Evolutionary conservation across 2,113 vertebrate species (phyloP), one percentile per base, ranked within the genome.

Genomic region (Ariopsis seemanni): DNA sequence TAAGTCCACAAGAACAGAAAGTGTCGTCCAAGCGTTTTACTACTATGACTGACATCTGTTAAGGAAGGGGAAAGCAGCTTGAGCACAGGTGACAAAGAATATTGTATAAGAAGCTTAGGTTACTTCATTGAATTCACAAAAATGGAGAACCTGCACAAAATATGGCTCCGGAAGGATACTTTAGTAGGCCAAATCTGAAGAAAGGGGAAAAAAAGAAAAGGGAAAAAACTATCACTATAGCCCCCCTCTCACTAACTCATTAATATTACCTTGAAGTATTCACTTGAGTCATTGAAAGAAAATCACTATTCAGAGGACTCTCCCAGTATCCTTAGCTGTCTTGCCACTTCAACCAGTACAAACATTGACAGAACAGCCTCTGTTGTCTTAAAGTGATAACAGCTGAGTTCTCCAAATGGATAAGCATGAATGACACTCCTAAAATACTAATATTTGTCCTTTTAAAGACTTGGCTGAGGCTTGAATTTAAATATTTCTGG

Each of bases 341-440:
- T 3, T 80, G 48, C 83, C 65, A 57, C 85, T 89, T 88, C 62
- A 84, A 55, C 80, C 77, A 83, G 57, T 55, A 84, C 84, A 90
- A 90, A 90, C 87, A 90, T 75, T 86, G 87, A 86, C 87, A 90
- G 75, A 88, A 79, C 8, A 18, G 85, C 30, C 57, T 81, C 22
- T 30, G 69, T 58, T 74, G 82, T 84, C 79, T 85, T 86, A 25
- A 52, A 55, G 62, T 11, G 78, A 88, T 90, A 85, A 88, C 85
- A 55, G 63, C 65, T 63, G 57, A 80, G 9, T 52, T 84, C 82
- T 84, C 53, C 52, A 84, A 79, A 77, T 62, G 69, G 48, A 82
- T 14, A 20, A 67, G 48, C 85, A 34, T 85, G 65, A 89, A 62
- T 79, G 67, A 69, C 65, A 52, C 34, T 58, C 30, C 27, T 58